Evolutionary conservation across 2,888 invertebrate species (phyloP).

Genomic region (Drosophila quinaria): DNA sequence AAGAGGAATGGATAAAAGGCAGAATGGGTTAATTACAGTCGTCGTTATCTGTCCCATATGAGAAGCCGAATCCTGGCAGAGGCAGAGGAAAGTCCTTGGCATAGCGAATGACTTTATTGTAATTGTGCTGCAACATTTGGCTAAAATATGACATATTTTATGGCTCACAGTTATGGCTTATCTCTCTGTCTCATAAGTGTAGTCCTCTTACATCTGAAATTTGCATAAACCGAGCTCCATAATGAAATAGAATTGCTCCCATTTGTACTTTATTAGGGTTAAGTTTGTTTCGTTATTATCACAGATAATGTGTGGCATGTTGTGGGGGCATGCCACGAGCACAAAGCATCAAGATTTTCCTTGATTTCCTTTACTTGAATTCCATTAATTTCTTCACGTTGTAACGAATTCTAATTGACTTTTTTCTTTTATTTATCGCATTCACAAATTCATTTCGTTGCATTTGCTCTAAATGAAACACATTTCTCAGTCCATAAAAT

Average conservation of each 20-base stretch:
- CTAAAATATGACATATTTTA: conserved; percentile 84
- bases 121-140: conserved; percentile 66
- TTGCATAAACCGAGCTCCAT: conserved; percentile 40
- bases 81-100: conserved; percentile 31
- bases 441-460: conserved; percentile 50
- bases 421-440: conserved; percentile 57
- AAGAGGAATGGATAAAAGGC: not conserved
- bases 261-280: conserved; percentile 79
- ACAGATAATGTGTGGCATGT: conserved; percentile 61
- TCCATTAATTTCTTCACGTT: conserved; percentile 27
- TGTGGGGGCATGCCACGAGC: conserved; percentile 18
- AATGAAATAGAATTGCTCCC: conserved; percentile 79
- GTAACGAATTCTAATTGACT: conserved; percentile 67
- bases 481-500: conserved; percentile 71
- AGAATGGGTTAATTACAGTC: conserved; percentile 63
- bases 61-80: conserved; percentile 39
- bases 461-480: conserved; percentile 54
- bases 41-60: conserved; percentile 60
- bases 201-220: conserved; percentile 24
- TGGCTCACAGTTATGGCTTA: conserved; percentile 70
- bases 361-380: not conserved
- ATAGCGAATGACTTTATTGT: conserved; percentile 78
- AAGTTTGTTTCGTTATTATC: conserved; percentile 57
- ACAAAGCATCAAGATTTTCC: conserved; percentile 5
- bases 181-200: conserved; percentile 49